Evolutionary conservation across 2,113 vertebrate genomes (phyloP), one percentile per base, ranked within the genome.

Genomic region (Halcyon malimbica): DNA sequence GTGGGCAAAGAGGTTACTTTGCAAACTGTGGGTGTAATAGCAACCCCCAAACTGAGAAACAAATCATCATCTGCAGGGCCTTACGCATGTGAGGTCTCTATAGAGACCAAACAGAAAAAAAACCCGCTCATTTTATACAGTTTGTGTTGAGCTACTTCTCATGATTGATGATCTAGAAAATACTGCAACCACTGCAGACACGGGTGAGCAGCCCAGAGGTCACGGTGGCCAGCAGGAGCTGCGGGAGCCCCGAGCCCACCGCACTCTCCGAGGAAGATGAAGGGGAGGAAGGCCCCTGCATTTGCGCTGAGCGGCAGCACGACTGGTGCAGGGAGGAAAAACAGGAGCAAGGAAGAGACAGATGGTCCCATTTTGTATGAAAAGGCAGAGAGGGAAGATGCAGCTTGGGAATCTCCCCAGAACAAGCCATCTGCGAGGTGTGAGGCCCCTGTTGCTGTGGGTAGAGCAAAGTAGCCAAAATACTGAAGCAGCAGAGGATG

Each of bases 381-480:
- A 97, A 97, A 95, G 95, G 95, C 96, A 95, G 95, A 92, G 94
- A 93, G 76, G 63, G 94, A 96, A 94, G 94, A 90, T 94, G 95
- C 57, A 90, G 88, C 92, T 94, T 95, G 95, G 95, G 95, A 96
- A 93, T 92, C 90, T 96, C 96, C 95, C 94, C 95, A 94, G 95
- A 95, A 97, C 86, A 92, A 95, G 64, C 96, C 96, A 96, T 97
- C 96, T 97, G 96, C 48, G 94, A 94, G 84, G 90, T 80, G 73
- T 39, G 15, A 90, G 85, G 92, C 48, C 92, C 57, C 78, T 42
- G 79, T 7, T 79, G 75, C 92, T n/a, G 41, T 79, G 12, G 21
- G 41, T 57, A 23, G 14, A 56, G 86, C 70, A 63, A 82, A 63
- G 86, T 39, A 94, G 94, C 86, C 95, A 83, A 94, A 90, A 88